These are phyloP conservation scores for Phrynosoma platyrhinos DNA, from an alignment of 2,113 vertebrate genomes.

Conservation along the genomic window DNA sequence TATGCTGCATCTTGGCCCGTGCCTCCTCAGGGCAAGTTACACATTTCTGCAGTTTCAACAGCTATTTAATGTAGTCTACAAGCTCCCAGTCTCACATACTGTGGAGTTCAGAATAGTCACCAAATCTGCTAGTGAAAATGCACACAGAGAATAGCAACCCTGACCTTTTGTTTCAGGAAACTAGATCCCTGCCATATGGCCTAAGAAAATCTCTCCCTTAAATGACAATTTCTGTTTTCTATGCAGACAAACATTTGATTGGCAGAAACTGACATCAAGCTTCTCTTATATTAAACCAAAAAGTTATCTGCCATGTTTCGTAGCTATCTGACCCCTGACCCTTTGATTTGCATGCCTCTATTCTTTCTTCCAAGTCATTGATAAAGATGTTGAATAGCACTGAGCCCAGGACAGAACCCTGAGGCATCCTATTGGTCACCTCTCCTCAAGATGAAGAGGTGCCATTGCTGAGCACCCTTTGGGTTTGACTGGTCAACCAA, in stretches of 20 bases:
- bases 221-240: not conserved
- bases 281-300: not conserved
- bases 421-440: too few species aligned
- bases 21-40: not conserved
- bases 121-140: conserved; percentile 12
- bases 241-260: not conserved
- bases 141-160: not conserved
- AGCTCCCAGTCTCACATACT: not conserved
- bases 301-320: not conserved
- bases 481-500: too few species aligned
- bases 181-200: not conserved
- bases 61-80: conserved; percentile 6
- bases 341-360: too few species aligned
- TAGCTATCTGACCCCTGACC: not conserved
- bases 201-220: conserved; percentile 11
- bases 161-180: not conserved
- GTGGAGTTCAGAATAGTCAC: not conserved
- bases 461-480: too few species aligned
- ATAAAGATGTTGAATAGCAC: too few species aligned
- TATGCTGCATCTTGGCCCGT: not conserved
- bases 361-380: too few species aligned
- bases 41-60: not conserved
- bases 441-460: too few species aligned
- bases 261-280: not conserved
- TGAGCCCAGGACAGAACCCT: too few species aligned